Percentiles rank a stretch among this genome's conserved stretches.
phyloP scores from a whole-genome alignment of 30 jellyfish, hydroid and myxozoan species.

The Hydra vulgaris region DNA sequence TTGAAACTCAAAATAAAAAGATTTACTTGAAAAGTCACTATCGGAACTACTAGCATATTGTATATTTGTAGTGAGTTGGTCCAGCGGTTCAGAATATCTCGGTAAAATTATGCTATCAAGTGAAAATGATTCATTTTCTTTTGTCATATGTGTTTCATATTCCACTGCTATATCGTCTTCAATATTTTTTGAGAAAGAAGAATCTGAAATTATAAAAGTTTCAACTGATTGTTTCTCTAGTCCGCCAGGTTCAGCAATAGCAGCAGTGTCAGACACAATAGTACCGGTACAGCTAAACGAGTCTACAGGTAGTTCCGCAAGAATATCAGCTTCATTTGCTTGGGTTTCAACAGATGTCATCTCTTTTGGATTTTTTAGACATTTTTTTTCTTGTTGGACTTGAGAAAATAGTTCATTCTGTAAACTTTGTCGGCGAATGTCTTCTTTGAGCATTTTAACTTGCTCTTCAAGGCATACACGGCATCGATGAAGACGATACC shows the following conservation, averaged over 20 bases:
- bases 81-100: not conserved
- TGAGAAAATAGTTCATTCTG: constrained; percentile 15
- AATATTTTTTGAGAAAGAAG: not conserved
- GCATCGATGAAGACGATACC: constrained; percentile 10
- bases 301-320: not conserved
- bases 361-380: not conserved
- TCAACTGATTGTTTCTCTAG: not conserved
- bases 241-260: too few relatives aligned
- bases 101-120: not conserved
- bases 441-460: constrained; percentile 24
- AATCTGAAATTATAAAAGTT: not conserved
- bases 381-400: not conserved
- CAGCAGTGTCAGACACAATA: too few relatives aligned
- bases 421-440: not conserved
- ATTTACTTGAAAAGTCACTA: not conserved
- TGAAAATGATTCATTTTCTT: not conserved
- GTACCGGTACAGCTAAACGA: too few relatives aligned
- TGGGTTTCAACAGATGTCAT: constrained; percentile 24
- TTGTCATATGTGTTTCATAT: not conserved
- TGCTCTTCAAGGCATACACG: constrained; percentile 25
- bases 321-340: constrained; percentile 26
- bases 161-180: not conserved
- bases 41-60: not conserved
- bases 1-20: not conserved
- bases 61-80: too few relatives aligned